Evolutionary conservation across 2,888 invertebrate species (phyloP), one percentile per base, ranked within the genome.

Genomic region (Octodonta nipae): DNA sequence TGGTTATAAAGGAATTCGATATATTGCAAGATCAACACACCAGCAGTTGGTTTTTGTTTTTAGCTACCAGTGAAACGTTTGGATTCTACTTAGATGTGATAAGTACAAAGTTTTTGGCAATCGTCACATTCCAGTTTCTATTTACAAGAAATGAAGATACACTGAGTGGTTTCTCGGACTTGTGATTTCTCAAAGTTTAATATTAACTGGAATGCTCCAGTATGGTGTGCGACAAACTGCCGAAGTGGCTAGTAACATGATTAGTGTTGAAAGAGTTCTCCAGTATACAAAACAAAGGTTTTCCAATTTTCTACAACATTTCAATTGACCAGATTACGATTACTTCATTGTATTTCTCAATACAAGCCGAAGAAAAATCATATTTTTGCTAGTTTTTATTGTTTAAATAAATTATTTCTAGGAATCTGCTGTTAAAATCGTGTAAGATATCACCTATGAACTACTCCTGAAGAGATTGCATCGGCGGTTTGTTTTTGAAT

Each of bases 261-360:
- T 78, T 3, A 76, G 78, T 31, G 87, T 88, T 1, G 88, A 88
- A 56, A 67, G 88, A 30, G 75, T 88, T 2, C 56, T 82, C 13
- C 82, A 87, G 52, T 88, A 84, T 58, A 75, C 78, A 1, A 66
- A 75, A n/a, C n/a, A n/a, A n/a, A n/a, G n/a, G n/a, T n/a, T n/a
- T n/a, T n/a, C n/a, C n/a, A n/a, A n/a, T n/a, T n/a, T n/a, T n/a
- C n/a, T n/a, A n/a, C n/a, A n/a, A n/a, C n/a, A n/a, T n/a, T n/a
- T n/a, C n/a, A n/a, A n/a, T n/a, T n/a, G n/a, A n/a, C n/a, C n/a
- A n/a, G n/a, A n/a, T n/a, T n/a, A n/a, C n/a, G n/a, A n/a, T n/a
- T n/a, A n/a, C n/a, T n/a, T n/a, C n/a, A n/a, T n/a, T n/a, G n/a
- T n/a, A n/a, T n/a, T n/a, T n/a, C n/a, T n/a, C n/a, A n/a, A n/a